Percentiles rank a stretch among this genome's conserved stretches.
phyloP scores from a whole-genome alignment of 1,140 invertebrate genomes.

The Meloidogyne hapla region DNA sequence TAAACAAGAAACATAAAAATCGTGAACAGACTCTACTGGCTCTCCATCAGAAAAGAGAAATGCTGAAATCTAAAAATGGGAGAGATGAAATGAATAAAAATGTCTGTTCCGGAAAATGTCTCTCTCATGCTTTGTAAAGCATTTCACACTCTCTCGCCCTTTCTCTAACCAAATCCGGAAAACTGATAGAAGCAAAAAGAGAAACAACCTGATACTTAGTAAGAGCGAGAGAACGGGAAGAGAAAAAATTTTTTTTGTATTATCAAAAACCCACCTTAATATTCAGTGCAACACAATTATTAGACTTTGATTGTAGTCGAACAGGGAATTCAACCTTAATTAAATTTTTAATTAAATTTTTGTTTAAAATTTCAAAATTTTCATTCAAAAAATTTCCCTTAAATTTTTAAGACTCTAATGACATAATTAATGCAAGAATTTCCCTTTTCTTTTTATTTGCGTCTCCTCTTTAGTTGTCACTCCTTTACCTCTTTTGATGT shows the following conservation, averaged over 20 bases:
- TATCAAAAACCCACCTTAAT: not conserved
- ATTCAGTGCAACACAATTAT: conserved; percentile 19
- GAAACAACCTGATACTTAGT: too few species aligned
- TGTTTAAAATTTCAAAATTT: too few species aligned
- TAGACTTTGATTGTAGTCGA: conserved; percentile 20
- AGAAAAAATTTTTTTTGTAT: too few species aligned
- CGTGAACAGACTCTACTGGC: conserved; percentile 10
- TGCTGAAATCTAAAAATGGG: not conserved
- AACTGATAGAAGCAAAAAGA: not conserved
- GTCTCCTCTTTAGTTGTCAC: too few species aligned
- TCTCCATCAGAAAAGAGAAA: conserved; percentile 9
- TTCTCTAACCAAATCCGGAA: not conserved
- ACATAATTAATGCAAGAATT: too few species aligned
- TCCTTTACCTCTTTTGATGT: too few species aligned
- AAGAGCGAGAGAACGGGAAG: too few species aligned
- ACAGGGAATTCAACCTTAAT: conserved; percentile 22
- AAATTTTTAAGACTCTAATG: not conserved
- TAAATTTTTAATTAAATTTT: not conserved
- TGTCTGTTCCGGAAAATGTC: too few species aligned
- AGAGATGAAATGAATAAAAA: not conserved
- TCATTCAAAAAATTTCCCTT: not conserved
- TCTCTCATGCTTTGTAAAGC: too few species aligned
- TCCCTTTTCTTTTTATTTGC: too few species aligned
- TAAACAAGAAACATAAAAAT: conserved; percentile 21
- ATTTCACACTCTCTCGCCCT: too few species aligned